phyloP scores from a whole-genome alignment of 2,113 vertebrate species.

The Piprites chloris region DNA sequence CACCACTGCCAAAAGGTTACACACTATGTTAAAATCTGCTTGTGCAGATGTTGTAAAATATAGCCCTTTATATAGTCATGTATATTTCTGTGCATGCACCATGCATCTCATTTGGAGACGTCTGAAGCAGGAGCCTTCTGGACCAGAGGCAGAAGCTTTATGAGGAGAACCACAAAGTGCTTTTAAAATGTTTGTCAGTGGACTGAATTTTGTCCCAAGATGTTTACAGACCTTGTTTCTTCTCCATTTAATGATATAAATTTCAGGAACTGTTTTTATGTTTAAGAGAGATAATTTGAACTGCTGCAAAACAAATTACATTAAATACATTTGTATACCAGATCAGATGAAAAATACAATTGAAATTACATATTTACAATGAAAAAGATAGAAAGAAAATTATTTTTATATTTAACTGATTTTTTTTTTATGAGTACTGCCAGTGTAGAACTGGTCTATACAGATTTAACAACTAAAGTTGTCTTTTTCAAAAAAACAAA shows the following conservation, averaged over 20 bases:
- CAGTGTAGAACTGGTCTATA: neutral
- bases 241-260: neutral
- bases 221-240: neutral
- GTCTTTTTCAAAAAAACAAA: neutral
- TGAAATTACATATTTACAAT: neutral
- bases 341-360: neutral
- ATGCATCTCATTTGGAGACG: neutral
- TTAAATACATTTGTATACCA: neutral
- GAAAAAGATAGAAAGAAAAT: neutral
- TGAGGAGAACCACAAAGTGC: conserved; percentile 21
- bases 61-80: neutral
- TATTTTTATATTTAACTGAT: neutral
- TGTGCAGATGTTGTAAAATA: neutral
- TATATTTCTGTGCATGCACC: neutral
- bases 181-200: conserved; percentile 12
- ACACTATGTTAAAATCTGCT: neutral
- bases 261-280: neutral
- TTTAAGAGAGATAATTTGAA: neutral
- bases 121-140: neutral
- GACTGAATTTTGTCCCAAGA: neutral
- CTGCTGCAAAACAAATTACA: neutral
- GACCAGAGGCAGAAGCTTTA: neutral
- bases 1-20: neutral
- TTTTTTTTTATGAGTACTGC: neutral
- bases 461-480: neutral